Conservation (phyloP, 2,888 invertebrate species). For the Pollenia amentaria region DNA sequence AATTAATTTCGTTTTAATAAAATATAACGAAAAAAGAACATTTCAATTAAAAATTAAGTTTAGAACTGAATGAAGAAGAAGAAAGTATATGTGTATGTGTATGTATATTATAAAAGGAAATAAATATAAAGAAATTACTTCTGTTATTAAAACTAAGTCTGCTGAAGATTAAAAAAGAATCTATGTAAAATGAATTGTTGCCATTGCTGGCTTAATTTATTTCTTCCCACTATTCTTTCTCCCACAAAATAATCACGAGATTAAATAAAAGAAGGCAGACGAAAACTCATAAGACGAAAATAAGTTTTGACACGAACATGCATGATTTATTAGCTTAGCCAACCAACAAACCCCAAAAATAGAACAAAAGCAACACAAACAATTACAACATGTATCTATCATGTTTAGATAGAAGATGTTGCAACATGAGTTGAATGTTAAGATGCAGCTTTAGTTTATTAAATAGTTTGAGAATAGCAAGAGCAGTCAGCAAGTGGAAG, state of each 20-base stretch:
- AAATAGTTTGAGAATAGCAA: conserved; percentile 35
- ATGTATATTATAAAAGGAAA: conserved; percentile 2
- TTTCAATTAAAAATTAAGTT: conserved; percentile 65
- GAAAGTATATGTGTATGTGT: background rate
- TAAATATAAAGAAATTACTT: conserved; percentile 60
- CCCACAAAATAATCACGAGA: background rate
- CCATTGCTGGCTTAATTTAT: conserved; percentile 32
- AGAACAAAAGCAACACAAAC: conserved; percentile 2
- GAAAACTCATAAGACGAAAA: conserved; percentile 55
- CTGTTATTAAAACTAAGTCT: conserved; percentile 63
- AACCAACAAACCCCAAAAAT: conserved; percentile 65
- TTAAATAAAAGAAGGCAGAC: background rate
- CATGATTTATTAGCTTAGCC: conserved; percentile 71
- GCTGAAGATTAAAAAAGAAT: conserved; percentile 49
- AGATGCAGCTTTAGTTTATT: conserved; percentile 57
- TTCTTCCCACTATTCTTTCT: background rate
- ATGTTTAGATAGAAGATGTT: conserved; percentile 7
- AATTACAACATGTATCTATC: conserved; percentile 6
- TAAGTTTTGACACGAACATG: conserved; percentile 72
- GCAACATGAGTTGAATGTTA: conserved; percentile 69
- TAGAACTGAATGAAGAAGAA: background rate
- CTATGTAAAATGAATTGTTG: conserved; percentile 54
- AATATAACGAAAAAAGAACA: conserved; percentile 42
- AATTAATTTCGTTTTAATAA: conserved; percentile 53
- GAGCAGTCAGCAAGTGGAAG: background rate